Evolutionary conservation across 2,113 vertebrate genomes (phyloP), one percentile per base, ranked within the genome.

Genomic region (Rhodinocichla rosea): DNA sequence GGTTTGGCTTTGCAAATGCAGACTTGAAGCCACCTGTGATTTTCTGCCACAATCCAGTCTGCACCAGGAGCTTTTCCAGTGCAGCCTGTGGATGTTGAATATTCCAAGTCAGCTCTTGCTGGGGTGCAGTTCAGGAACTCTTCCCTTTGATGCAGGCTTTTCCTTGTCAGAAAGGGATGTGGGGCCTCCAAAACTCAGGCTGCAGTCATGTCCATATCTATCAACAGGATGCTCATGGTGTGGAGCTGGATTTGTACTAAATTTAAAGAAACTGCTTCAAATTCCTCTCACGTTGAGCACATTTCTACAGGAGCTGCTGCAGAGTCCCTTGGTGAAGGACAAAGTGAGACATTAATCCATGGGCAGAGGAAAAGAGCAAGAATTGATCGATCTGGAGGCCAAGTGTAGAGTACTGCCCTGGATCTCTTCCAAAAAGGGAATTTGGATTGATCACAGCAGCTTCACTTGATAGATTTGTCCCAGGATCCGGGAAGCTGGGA

Each of bases 381-480:
- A 60, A 82, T 84, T 1, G 0, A 90, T 97, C 3, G 0, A 5
- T 11, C 9, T 63, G 3, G 3, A 32, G 1, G 12, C 73, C 11
- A 62, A 89, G 64, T 55, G 55, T 24, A 24, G 63, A 94, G 80
- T n/a, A 21, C 20, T 42, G 62, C 75, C 57, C 68, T 91, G 93
- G 87, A 47, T 13, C 4, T 3, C 57, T 53, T 71, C 92, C 94
- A 85, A 1, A 64, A 30, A 76, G 49, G 40, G 65, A 45, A 85
- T 76, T 32, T 44, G 67, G 73, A 65, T 40, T 28, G 62, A 73
- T 69, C 56, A 56, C 16, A 84, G 65, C 28, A 77, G 40, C 62
- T 84, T 69, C 32, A 15, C 49, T 62, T 76, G 77, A 57, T 37
- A 21, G 14, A 35, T 75, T 81, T 64, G 47, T 87, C 44, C 73